A percentile compares a stretch with the other conserved stretches of the same genome.
Conservation (phyloP, 2,113 vertebrate genomes). For the Platycercus adscitus region DNA sequence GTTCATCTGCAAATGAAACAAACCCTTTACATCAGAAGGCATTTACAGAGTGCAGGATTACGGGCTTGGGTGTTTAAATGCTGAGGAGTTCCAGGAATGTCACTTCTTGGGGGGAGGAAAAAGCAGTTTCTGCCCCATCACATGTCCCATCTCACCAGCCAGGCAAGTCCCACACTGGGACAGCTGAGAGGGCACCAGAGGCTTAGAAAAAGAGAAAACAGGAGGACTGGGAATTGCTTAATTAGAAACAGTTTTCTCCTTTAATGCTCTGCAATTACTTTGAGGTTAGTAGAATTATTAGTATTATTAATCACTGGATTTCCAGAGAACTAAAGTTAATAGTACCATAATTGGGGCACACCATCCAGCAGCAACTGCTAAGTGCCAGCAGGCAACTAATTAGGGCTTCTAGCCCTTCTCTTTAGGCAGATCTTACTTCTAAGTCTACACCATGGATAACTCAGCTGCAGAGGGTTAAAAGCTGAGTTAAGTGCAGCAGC, state of each 20-base stretch:
- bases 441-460: accelerated
- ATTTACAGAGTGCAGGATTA: not conserved
- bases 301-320: slow-evolving; percentile 43
- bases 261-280: slow-evolving; percentile 49
- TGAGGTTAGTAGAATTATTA: slow-evolving; percentile 61
- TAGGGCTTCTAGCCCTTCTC: slow-evolving; percentile 9
- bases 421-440: not conserved
- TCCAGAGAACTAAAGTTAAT: slow-evolving; percentile 40
- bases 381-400: slow-evolving; percentile 19
- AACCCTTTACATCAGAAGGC: not conserved
- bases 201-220: not conserved
- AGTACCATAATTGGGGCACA: not conserved
- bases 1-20: not conserved
- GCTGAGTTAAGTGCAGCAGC: not conserved
- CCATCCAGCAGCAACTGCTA: not conserved
- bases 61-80: not conserved
- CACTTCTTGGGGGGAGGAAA: not conserved
- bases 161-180: not conserved
- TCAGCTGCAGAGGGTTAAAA: not conserved
- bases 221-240: slow-evolving; percentile 11
- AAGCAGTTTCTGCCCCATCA: not conserved
- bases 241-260: slow-evolving; percentile 32
- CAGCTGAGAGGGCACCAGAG: not conserved
- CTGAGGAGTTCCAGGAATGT: not conserved
- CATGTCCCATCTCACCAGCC: not conserved